phyloP scores from a whole-genome alignment of 2,113 vertebrate genomes.

The Salvelinus fontinalis region DNA sequence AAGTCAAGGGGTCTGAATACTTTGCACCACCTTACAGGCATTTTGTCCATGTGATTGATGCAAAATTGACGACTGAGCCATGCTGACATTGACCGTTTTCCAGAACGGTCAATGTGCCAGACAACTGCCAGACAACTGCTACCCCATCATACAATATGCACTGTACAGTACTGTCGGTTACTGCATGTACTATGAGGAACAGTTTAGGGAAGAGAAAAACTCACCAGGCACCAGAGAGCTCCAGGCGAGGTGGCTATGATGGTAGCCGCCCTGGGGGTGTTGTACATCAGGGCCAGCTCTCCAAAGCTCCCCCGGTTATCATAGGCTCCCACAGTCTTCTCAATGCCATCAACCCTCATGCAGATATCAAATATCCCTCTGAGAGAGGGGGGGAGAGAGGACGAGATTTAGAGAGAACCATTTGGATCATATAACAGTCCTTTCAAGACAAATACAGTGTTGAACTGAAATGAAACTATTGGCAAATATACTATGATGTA shows the following conservation, averaged over 20 bases:
- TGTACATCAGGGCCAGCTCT: constrained; percentile 98
- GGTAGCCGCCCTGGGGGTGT: constrained; percentile 95
- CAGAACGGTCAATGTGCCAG: too few species aligned
- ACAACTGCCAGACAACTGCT: not conserved
- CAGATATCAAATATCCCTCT: constrained; percentile 94
- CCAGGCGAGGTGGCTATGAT: constrained; percentile 94
- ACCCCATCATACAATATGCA: not conserved
- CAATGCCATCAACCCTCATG: constrained; percentile 84
- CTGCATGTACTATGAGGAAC: not conserved
- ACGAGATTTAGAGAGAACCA: constrained; percentile 29
- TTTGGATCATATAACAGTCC: too few species aligned
- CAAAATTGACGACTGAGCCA: too few species aligned
- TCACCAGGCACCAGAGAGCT: constrained; percentile 97
- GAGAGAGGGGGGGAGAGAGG: constrained; percentile 37
- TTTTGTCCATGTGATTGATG: too few species aligned
- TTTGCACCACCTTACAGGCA: too few species aligned
- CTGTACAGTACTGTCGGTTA: not conserved
- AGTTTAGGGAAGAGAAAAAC: constrained; percentile 47
- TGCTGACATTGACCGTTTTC: too few species aligned
- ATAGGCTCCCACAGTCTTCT: constrained; percentile 88
- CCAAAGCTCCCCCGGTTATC: constrained; percentile 97
- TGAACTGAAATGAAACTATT: too few species aligned
- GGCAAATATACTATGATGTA: too few species aligned
- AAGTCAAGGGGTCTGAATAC: too few species aligned
- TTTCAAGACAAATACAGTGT: too few species aligned